A percentile compares a stretch with the other conserved stretches of the same genome.
phyloP scores from a whole-genome alignment of 2,797 vertebrate genomes.

The Petrocephalus schoutedeni region DNA sequence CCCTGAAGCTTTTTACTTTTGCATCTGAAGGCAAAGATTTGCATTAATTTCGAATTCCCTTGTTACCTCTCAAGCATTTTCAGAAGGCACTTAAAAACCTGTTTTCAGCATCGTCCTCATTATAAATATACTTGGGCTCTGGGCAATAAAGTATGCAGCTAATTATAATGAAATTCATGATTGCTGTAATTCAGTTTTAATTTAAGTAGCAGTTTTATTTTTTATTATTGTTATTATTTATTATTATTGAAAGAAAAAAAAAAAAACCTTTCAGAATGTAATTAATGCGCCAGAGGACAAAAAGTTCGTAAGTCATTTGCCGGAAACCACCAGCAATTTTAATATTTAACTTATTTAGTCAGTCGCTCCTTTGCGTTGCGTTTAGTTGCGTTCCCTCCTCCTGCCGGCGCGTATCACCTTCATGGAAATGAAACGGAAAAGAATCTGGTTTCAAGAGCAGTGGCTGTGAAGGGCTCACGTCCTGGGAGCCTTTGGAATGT shows the following conservation, averaged over 20 bases:
- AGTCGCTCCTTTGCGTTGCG: background rate
- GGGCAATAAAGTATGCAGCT: background rate
- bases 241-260: background rate
- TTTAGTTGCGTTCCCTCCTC: background rate
- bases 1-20: background rate
- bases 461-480: background rate
- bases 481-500: background rate
- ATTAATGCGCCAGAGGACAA: background rate
- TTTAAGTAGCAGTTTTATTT: background rate
- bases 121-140: background rate
- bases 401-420: background rate
- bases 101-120: background rate
- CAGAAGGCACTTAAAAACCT: background rate
- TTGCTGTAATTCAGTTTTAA: background rate
- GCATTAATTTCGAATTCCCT: background rate
- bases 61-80: background rate
- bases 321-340: background rate
- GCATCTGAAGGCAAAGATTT: constrained; percentile 7
- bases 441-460: background rate
- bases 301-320: background rate
- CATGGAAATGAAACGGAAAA: background rate
- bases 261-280: background rate
- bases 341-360: background rate
- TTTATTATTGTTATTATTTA: background rate
- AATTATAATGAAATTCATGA: background rate